Conservation (phyloP, 2,888 invertebrate species). For the Dryobotodes eremita region DNA sequence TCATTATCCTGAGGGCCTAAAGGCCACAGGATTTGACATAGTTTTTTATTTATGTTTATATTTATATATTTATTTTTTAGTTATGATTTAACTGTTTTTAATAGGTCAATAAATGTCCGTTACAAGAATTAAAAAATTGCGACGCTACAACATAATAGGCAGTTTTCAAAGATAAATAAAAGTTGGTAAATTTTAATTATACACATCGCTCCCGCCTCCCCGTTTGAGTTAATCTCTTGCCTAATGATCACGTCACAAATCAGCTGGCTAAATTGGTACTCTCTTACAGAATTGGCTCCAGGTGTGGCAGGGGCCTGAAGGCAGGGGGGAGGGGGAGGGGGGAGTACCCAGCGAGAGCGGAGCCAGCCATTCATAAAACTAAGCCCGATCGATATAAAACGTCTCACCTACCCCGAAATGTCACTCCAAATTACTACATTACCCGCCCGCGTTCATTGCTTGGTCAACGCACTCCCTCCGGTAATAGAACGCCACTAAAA, state of each 20-base stretch:
- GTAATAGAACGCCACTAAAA: constrained; percentile 49
- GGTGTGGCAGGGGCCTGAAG: constrained; percentile 64
- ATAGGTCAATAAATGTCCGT: not conserved
- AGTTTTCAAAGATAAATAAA: constrained; percentile 38
- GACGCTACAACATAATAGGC: not conserved
- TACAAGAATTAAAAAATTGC: not conserved
- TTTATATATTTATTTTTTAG: too few species aligned
- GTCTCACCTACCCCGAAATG: constrained; percentile 74
- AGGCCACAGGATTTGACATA: too few species aligned
- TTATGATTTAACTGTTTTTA: too few species aligned
- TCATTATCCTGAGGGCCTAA: not conserved
- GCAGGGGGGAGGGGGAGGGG: constrained; percentile 47
- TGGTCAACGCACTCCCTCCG: constrained; percentile 66
- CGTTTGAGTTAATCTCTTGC: constrained; percentile 73
- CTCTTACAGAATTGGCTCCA: constrained; percentile 61
- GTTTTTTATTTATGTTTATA: too few species aligned
- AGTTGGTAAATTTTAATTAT: constrained; percentile 56
- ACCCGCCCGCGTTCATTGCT: constrained; percentile 57
- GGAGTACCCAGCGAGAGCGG: constrained; percentile 60
- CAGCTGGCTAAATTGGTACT: constrained; percentile 78
- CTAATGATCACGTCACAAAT: constrained; percentile 79
- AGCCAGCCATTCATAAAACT: constrained; percentile 88
- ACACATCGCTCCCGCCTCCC: constrained; percentile 40
- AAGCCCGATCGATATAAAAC: constrained; percentile 85
- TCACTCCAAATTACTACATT: constrained; percentile 66